Evolutionary conservation across 1,140 invertebrate species (phyloP).

Genomic region (Megathymus violae): DNA sequence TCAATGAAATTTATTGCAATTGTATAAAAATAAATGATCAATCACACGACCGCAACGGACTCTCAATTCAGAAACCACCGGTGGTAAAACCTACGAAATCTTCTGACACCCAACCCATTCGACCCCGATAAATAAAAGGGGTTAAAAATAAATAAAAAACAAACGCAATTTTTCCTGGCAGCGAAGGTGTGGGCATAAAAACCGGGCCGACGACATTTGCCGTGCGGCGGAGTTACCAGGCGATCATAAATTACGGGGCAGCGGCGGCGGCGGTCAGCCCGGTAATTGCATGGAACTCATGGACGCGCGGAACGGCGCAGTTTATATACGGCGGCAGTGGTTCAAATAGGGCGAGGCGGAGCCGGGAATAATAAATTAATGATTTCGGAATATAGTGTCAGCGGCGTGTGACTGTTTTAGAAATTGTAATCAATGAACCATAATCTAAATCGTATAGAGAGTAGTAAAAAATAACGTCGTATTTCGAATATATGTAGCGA

Average conservation of each 20-base stretch:
- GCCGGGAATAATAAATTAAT: background rate
- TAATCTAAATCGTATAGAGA: no score
- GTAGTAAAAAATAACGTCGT: no score
- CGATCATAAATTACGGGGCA: slow-evolving; percentile 68
- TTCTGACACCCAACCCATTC: slow-evolving; percentile 4
- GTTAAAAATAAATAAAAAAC: slow-evolving; percentile 34
- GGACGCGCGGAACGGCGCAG: slow-evolving; percentile 41
- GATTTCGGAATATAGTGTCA: slow-evolving; percentile 2
- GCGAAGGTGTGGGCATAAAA: slow-evolving; percentile 44
- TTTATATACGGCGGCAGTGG: slow-evolving; percentile 26
- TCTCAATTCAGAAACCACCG: background rate
- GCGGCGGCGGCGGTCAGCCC: slow-evolving; percentile 44
- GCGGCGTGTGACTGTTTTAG: slow-evolving; percentile 1
- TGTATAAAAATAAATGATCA: no score
- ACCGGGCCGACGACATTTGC: slow-evolving; percentile 55
- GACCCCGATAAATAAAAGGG: slow-evolving; percentile 28
- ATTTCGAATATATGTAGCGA: no score
- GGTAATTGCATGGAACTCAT: slow-evolving; percentile 49
- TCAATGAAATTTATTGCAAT: no score
- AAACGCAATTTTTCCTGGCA: slow-evolving; percentile 35
- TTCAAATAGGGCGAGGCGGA: slow-evolving; percentile 22
- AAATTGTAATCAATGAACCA: no score
- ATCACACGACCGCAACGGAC: no score
- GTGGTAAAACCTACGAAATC: background rate
- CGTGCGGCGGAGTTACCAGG: slow-evolving; percentile 54